A percentile compares a stretch with the other conserved stretches of the same genome.
phyloP scores from a whole-genome alignment of 2,888 invertebrate genomes.

The Synergus japonicus region DNA sequence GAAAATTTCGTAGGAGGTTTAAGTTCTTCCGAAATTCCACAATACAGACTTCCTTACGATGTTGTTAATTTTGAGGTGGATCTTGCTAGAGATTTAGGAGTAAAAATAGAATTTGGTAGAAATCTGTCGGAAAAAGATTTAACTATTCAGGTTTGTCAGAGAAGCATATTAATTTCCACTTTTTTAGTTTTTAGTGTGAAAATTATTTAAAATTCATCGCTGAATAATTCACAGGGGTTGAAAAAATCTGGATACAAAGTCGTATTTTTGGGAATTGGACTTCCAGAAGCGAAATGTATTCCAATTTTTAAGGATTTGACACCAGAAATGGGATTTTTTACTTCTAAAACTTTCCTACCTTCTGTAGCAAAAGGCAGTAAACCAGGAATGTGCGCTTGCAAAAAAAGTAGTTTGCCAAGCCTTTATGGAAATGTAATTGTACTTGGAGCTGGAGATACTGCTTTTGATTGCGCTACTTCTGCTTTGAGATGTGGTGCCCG shows the following conservation, averaged over 20 bases:
- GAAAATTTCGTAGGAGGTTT: slow-evolving; percentile 92
- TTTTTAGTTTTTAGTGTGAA: not conserved
- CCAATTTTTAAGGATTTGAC: slow-evolving; percentile 88
- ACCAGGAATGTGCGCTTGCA: slow-evolving; percentile 86
- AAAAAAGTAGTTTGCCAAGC: slow-evolving; percentile 81
- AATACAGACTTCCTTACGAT: slow-evolving; percentile 95
- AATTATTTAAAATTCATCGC: not conserved
- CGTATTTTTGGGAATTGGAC: slow-evolving; percentile 91
- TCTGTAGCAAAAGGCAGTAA: slow-evolving; percentile 93
- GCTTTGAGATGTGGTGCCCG: slow-evolving; percentile 96
- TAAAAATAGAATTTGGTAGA: slow-evolving; percentile 89
- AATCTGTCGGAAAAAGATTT: slow-evolving; percentile 85
- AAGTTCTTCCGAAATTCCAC: slow-evolving; percentile 97
- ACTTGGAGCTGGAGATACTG: slow-evolving; percentile 98
- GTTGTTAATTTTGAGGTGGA: slow-evolving; percentile 96
- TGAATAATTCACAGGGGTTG: slow-evolving; percentile 74
- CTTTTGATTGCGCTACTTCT: slow-evolving; percentile 99
- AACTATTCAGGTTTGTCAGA: slow-evolving; percentile 81
- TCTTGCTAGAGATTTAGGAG: slow-evolving; percentile 94
- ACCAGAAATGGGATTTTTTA: slow-evolving; percentile 92
- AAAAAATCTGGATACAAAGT: slow-evolving; percentile 85
- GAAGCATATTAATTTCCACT: not conserved
- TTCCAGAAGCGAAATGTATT: slow-evolving; percentile 92
- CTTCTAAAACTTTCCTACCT: slow-evolving; percentile 96
- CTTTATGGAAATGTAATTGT: slow-evolving; percentile 92